Percentiles rank a stretch among this genome's conserved stretches.
These are phyloP conservation scores for Parascotia fuliginaria DNA, from an alignment of 2,888 invertebrate genomes.

Conservation along the genomic window DNA sequence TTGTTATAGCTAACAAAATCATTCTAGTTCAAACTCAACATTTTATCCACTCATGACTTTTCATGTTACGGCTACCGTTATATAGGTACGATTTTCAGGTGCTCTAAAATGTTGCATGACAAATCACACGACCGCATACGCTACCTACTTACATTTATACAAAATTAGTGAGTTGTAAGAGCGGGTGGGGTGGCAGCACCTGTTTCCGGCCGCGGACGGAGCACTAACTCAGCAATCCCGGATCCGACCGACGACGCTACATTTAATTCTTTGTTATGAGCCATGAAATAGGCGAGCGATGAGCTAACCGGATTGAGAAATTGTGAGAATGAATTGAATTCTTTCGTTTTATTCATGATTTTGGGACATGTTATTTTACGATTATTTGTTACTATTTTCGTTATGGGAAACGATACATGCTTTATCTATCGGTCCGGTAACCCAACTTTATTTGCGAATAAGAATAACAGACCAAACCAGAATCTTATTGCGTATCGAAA, in stretches of 20 bases:
- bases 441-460: background rate
- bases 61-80: constrained; percentile 12
- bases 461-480: background rate
- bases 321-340: constrained; percentile 34
- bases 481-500: background rate
- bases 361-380: constrained; percentile 29
- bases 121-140: constrained; percentile 41
- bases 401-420: background rate
- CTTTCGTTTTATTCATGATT: constrained; percentile 38
- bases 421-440: too few relatives aligned
- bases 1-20: too few relatives aligned
- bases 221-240: constrained; percentile 75
- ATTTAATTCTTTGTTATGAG: constrained; percentile 67
- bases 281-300: constrained; percentile 42
- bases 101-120: constrained; percentile 38
- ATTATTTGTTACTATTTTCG: constrained; percentile 31
- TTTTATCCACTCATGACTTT: too few relatives aligned
- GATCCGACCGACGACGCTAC: constrained; percentile 67
- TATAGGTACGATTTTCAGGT: constrained; percentile 26
- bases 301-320: constrained; percentile 21
- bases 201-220: constrained; percentile 72
- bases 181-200: constrained; percentile 62
- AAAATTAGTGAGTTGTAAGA: constrained; percentile 76
- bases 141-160: constrained; percentile 46
- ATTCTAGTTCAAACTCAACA: too few relatives aligned